These are phyloP conservation scores for Narcine bancroftii DNA, from an alignment of 2,113 vertebrate genomes.

Conservation along the genomic window DNA sequence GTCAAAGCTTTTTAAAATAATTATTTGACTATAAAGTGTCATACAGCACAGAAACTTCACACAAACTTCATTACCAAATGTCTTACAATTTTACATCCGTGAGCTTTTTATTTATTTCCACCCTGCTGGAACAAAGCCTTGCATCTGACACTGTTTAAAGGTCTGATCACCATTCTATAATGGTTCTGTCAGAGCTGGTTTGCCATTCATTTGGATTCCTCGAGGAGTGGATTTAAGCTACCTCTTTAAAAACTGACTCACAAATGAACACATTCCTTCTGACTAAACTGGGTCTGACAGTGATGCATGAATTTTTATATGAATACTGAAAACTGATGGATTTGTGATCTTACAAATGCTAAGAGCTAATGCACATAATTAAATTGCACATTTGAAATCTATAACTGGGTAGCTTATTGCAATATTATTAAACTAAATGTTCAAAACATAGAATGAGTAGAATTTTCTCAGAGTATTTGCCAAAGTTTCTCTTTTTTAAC, in stretches of 20 bases:
- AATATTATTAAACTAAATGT: constrained; percentile 98
- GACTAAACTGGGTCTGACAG: constrained; percentile 81
- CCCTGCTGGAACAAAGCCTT: constrained; percentile 28
- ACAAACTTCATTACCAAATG: constrained; percentile 28
- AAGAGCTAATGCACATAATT: constrained; percentile 99
- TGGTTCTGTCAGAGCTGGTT: constrained; percentile 61
- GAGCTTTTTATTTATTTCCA: constrained; percentile 26
- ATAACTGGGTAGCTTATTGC: constrained; percentile 96
- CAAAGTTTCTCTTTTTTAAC: constrained; percentile 82
- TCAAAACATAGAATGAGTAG: constrained; percentile 76
- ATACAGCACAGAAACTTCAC: neutral
- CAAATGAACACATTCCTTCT: constrained; percentile 70
- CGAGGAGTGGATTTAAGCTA: constrained; percentile 57
- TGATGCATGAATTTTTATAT: constrained; percentile 97
- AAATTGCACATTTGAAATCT: constrained; percentile 98
- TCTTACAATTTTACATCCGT: neutral
- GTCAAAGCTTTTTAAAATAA: neutral
- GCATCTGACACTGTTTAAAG: constrained; percentile 31
- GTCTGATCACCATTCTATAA: constrained; percentile 49
- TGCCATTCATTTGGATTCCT: constrained; percentile 39
- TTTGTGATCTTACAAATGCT: constrained; percentile 96
- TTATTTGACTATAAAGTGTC: neutral
- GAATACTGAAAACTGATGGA: constrained; percentile 98
- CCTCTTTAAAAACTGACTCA: constrained; percentile 69
- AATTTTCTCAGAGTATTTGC: constrained; percentile 76